Evolutionary conservation across 2,888 invertebrate species (phyloP).

Genomic region (Octonoba sinensis): DNA sequence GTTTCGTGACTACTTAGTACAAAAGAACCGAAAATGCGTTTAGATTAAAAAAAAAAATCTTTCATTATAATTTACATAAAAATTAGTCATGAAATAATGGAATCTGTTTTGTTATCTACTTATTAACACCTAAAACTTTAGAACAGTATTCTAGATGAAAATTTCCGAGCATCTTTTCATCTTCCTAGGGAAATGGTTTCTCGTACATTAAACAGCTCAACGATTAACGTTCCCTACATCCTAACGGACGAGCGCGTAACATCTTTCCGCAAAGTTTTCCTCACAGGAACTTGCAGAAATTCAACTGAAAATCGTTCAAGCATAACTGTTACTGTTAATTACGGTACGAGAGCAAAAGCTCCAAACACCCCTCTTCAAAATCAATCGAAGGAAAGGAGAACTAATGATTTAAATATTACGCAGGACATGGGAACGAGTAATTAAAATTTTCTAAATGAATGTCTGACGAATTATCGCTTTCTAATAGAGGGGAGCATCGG

Average conservation of each 20-base stretch:
- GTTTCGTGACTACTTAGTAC: too few relatives aligned
- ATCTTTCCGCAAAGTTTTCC: slow-evolving; percentile 1
- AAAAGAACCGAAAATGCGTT: too few relatives aligned
- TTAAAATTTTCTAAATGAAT: slow-evolving; percentile 46
- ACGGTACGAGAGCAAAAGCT: slow-evolving; percentile 11
- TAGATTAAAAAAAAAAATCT: too few relatives aligned
- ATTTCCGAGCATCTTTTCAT: too few relatives aligned
- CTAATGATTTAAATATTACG: slow-evolving; percentile 52
- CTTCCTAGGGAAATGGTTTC: background rate
- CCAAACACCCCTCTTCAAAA: slow-evolving; percentile 11
- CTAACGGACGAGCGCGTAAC: background rate
- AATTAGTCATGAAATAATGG: too few relatives aligned
- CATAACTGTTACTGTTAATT: slow-evolving; percentile 51
- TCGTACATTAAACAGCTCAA: background rate
- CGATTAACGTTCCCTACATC: background rate
- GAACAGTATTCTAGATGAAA: too few relatives aligned
- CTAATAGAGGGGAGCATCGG: background rate
- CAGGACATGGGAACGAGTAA: slow-evolving; percentile 32
- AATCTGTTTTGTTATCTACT: too few relatives aligned
- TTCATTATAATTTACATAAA: too few relatives aligned
- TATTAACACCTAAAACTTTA: too few relatives aligned
- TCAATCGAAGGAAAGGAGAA: slow-evolving; percentile 40
- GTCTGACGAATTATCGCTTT: slow-evolving; percentile 40
- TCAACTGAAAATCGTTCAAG: slow-evolving; percentile 23
- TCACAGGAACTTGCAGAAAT: slow-evolving; percentile 24